Conservation (phyloP, 2,888 invertebrate genomes). For the Melikaiella ostensackeni region DNA sequence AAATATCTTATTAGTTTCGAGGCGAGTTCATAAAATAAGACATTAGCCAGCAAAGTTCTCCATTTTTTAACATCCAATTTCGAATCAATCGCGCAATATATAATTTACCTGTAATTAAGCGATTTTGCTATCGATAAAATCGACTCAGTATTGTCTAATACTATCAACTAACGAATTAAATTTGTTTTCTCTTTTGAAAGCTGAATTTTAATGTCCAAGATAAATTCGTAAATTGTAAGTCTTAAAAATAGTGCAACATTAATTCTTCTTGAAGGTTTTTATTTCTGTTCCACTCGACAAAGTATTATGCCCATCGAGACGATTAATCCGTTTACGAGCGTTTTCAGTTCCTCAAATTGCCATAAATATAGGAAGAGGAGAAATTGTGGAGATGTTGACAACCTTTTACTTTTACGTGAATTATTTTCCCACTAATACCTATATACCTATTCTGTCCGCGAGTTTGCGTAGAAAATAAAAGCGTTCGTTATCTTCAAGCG, state of each 20-base stretch:
- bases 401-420: not conserved
- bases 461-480: slow-evolving; percentile 34
- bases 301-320: not conserved
- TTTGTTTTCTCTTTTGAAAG: not conserved
- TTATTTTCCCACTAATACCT: not conserved
- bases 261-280: not conserved
- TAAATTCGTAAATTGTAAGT: not conserved
- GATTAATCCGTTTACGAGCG: slow-evolving; percentile 5
- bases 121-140: not conserved
- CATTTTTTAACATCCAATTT: not conserved
- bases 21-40: slow-evolving; percentile 1
- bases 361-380: not conserved
- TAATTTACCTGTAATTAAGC: slow-evolving; percentile 6
- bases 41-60: slow-evolving; percentile 13
- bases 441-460: not conserved
- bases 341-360: slow-evolving; percentile 14
- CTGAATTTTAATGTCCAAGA: not conserved
- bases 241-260: not conserved
- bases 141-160: not conserved
- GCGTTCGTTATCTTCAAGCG: not conserved
- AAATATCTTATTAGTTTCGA: slow-evolving; percentile 14
- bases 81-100: not conserved
- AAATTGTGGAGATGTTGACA: slow-evolving; percentile 2
- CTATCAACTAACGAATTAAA: not conserved
- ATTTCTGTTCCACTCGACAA: not conserved